Evolutionary conservation across 2,797 vertebrate species (phyloP).

Genomic region (Prionace glauca): DNA sequence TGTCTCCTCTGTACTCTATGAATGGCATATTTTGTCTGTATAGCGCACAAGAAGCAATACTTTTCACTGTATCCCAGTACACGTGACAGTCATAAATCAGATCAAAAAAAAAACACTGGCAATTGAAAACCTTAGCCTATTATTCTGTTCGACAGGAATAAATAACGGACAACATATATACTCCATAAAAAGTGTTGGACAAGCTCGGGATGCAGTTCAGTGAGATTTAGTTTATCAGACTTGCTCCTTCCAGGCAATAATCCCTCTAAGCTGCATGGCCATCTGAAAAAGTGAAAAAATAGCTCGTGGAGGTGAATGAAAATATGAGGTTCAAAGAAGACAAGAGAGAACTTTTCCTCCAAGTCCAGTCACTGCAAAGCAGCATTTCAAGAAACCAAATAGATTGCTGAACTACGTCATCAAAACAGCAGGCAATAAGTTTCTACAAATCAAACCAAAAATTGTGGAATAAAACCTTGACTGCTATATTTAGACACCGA

Average conservation of each 20-base stretch:
- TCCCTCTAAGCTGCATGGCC: no score
- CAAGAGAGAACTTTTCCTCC: no score
- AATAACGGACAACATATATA: not conserved
- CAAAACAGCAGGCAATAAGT: not conserved
- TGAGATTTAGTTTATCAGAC: not conserved
- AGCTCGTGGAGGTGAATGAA: no score
- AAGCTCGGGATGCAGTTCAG: not conserved
- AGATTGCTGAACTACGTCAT: not conserved
- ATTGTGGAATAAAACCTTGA: not conserved
- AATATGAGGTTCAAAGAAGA: no score
- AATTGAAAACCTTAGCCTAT: no score
- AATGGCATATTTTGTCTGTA: no score
- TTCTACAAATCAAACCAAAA: not conserved
- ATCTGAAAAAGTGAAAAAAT: no score
- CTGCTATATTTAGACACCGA: not conserved
- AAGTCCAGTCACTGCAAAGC: not conserved
- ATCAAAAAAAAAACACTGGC: no score
- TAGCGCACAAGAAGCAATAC: no score
- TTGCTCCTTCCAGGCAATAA: not conserved
- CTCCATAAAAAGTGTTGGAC: not conserved
- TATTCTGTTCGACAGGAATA: not conserved
- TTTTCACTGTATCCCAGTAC: no score
- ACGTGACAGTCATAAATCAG: no score
- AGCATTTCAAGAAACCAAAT: not conserved
- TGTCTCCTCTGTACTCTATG: no score